phyloP scores from a whole-genome alignment of 2,888 invertebrate species.

The Andricus quercusramuli region DNA sequence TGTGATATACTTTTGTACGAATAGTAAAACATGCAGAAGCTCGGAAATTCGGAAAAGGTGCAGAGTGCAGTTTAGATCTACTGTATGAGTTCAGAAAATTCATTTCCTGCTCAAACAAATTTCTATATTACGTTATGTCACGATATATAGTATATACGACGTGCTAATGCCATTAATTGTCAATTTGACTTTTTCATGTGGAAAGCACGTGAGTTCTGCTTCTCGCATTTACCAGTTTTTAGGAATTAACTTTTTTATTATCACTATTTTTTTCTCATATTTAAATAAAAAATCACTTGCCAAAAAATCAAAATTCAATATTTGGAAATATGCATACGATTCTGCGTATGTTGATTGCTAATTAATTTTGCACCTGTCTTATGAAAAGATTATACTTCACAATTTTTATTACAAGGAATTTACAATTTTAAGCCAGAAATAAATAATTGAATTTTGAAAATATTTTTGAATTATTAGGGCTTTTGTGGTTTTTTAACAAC shows the following conservation, averaged over 20 bases:
- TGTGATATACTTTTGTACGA: neutral
- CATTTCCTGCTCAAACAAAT: conserved; percentile 7
- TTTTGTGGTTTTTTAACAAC: too few species aligned
- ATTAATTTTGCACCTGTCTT: too few species aligned
- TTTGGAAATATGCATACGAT: too few species aligned
- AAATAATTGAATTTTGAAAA: too few species aligned
- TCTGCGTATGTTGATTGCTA: too few species aligned
- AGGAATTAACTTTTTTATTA: neutral
- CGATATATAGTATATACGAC: conserved; percentile 7
- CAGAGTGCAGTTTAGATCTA: conserved; percentile 49
- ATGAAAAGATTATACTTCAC: too few species aligned
- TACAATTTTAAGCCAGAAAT: too few species aligned
- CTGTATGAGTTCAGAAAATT: conserved; percentile 4
- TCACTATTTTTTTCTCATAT: too few species aligned
- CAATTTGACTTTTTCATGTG: neutral
- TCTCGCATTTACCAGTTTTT: conserved; percentile 19
- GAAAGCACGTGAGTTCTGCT: conserved; percentile 22
- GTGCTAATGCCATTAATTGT: conserved; percentile 32
- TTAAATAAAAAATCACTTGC: too few species aligned
- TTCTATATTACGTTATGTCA: neutral
- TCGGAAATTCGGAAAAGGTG: conserved; percentile 59
- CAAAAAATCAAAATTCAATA: too few species aligned
- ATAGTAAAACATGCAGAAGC: conserved; percentile 60
- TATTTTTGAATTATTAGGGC: too few species aligned
- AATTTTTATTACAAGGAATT: too few species aligned